Conservation (phyloP, 2,797 vertebrate species). For the Amniataba percoides region DNA sequence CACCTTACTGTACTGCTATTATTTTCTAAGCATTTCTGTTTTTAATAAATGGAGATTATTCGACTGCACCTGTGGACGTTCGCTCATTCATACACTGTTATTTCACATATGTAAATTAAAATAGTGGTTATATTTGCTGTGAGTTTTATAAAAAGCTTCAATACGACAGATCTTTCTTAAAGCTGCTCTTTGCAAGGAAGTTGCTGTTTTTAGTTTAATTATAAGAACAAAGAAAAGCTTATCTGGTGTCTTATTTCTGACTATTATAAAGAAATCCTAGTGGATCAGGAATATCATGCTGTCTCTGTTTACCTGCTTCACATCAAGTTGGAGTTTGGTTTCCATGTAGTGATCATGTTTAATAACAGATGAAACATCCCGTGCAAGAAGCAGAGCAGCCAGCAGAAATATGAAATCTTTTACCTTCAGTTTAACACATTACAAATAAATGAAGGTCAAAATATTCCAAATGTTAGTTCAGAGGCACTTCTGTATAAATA, state of each 20-base stretch:
- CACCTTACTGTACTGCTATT: conserved; percentile 82
- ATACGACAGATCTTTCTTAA: neutral
- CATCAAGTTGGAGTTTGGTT: neutral
- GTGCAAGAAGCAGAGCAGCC: neutral
- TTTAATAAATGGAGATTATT: conserved; percentile 86
- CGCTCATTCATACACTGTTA: conserved; percentile 6
- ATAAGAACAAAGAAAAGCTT: neutral
- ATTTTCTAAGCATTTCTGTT: conserved; percentile 83
- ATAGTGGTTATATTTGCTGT: neutral
- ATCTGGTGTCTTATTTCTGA: neutral
- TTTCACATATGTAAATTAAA: neutral
- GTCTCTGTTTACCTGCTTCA: neutral
- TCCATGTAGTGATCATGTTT: neutral
- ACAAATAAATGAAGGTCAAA: neutral
- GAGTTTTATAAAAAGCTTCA: neutral
- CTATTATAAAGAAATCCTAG: neutral
- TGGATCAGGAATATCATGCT: neutral
- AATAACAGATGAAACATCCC: neutral
- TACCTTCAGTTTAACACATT: neutral
- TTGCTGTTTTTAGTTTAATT: neutral
- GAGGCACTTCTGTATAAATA: neutral
- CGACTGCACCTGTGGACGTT: conserved; percentile 47
- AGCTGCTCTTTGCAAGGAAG: neutral
- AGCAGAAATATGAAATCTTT: neutral
- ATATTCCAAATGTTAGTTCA: neutral